phyloP scores from a whole-genome alignment of 53 echinoderm and acorn worm species.

The Stichopus horrens region DNA sequence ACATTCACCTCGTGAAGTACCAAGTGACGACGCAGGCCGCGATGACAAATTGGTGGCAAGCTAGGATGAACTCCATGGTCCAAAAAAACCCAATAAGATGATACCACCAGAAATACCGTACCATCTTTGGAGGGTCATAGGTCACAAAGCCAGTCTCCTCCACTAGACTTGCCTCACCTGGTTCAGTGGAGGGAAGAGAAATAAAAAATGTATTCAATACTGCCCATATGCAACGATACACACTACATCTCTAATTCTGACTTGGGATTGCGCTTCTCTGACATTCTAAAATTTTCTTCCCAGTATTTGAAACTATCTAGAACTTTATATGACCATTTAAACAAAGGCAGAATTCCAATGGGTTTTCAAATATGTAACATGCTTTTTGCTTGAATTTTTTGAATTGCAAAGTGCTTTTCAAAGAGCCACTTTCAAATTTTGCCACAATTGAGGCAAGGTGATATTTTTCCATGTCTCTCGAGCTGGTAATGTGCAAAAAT shows the following conservation, averaged over 20 bases:
- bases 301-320: no score
- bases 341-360: no score
- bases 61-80: slow-evolving; percentile 94
- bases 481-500: no score
- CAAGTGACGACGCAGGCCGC: slow-evolving; percentile 88
- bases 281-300: no score
- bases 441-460: no score
- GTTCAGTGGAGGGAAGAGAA: neutral
- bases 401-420: no score
- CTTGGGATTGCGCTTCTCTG: no score
- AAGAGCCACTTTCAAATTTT: no score
- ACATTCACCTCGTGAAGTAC: slow-evolving; percentile 91
- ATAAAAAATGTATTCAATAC: neutral
- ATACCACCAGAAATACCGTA: slow-evolving; percentile 98
- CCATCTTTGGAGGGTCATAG: slow-evolving; percentile 81
- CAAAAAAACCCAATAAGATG: slow-evolving; percentile 94
- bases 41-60: slow-evolving; percentile 98
- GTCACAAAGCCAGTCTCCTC: slow-evolving; percentile 72
- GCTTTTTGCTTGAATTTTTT: no score
- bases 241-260: neutral
- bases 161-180: slow-evolving; percentile 35
- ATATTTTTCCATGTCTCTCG: no score
- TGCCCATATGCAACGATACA: neutral
- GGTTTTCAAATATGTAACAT: no score
- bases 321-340: no score